Conservation (phyloP, 2,888 invertebrate genomes). For the Caenorhabditis virilis region DNA sequence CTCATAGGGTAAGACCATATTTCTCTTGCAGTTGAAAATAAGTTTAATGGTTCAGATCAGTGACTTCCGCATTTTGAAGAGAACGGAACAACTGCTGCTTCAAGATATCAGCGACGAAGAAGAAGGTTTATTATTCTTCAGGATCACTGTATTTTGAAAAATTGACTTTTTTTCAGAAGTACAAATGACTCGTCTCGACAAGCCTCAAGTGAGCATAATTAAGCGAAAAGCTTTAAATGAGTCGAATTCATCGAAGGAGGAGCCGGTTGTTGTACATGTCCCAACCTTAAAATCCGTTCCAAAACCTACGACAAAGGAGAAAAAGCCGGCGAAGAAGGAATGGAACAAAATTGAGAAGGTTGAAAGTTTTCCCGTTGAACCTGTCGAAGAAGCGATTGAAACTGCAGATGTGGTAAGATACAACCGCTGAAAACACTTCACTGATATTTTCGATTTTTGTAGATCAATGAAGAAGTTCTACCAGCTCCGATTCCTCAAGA, state of each 20-base stretch:
- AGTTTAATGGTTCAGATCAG: no score
- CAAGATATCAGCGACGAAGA: constrained; percentile 52
- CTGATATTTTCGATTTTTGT: background rate
- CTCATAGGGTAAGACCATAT: no score
- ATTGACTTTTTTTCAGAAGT: constrained; percentile 34
- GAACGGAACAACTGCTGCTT: constrained; percentile 38
- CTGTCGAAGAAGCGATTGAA: background rate
- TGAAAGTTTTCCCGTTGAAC: background rate
- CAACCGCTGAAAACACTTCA: background rate
- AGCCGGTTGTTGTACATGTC: background rate
- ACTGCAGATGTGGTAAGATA: background rate
- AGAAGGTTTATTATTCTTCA: constrained; percentile 42
- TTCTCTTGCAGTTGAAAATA: no score
- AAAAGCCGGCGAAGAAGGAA: background rate
- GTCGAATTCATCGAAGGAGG: background rate
- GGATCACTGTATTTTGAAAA: constrained; percentile 6
- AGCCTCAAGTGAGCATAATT: constrained; percentile 39
- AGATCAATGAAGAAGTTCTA: constrained; percentile 17
- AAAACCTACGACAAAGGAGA: no score
- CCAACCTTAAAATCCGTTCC: no score
- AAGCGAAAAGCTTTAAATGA: constrained; percentile 21
- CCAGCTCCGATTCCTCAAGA: constrained; percentile 46
- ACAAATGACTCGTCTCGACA: constrained; percentile 52
- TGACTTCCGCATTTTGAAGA: constrained; percentile 46
- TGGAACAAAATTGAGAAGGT: background rate